Base-by-base conservation (phyloP, 2,888 invertebrate genomes). In the Branchipolynoe longqiensis region DNA sequence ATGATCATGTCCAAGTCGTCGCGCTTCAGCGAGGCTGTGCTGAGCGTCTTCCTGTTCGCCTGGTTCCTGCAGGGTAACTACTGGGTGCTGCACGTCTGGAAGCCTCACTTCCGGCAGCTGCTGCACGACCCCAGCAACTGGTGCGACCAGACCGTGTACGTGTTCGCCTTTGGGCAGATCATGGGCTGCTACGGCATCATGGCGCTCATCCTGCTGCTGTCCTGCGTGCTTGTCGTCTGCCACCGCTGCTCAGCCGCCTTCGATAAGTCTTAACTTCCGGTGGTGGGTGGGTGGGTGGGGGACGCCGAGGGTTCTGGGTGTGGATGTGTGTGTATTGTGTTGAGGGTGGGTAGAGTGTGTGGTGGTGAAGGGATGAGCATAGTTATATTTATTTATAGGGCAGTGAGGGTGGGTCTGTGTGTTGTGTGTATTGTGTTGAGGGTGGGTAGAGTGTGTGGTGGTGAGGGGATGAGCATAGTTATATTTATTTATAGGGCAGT, bases 61-160 rank as follows among this genome's bases (percentile, higher is more conserved):
- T 97, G 97, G 97, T 97, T 97, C 91, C 95, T 95, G 0, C 95
- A 96, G 89, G 97, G 97, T 40, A 97, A 97, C 94, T 96, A 96
- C 92, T 97, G 97, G 97, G 96, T 96, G 25, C 94, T 96, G 73
- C 95, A 95, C 87, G 96, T 97, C 92, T 96, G 96, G 95, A 96
- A 96, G 95, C 97, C 97, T 0, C 96, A 96, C 90, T 97, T 95
- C 93, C 94, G 95, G 0, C 96, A 96, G 0, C 95, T 95, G 0
- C 94, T 96, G 41, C 96, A 96, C 93, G 96, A 96, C 88, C 97
- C 97, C 0, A 96, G 96, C 93, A 95, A 95, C 88, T 97, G 97
- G 96, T 97, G 97, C 92, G 96, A 96, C 92, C 95, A 95, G 88
- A 96, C 96, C 0, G 95, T 97, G 40, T 97, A 97, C 93, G 95